Conservation (phyloP, 1,140 invertebrate genomes). For the Harlomillsia oculata region DNA sequence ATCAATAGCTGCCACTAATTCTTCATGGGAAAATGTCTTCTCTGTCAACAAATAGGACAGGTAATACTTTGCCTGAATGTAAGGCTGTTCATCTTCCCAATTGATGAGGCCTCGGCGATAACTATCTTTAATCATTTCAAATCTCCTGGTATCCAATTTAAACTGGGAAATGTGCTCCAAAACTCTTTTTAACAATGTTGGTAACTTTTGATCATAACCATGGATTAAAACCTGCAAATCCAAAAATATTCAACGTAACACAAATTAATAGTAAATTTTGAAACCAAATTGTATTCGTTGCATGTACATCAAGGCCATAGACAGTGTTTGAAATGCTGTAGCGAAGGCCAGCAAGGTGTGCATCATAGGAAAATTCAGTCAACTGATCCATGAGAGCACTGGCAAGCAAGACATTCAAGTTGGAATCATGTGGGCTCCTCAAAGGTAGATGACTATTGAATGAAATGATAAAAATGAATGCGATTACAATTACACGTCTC, state of each 20-base stretch:
- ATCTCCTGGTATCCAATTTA: conserved; percentile 68
- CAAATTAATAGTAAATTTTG: background rate
- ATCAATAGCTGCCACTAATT: conserved; percentile 66
- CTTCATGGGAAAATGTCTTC: conserved; percentile 71
- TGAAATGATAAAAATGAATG: no score
- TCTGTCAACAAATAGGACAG: conserved; percentile 72
- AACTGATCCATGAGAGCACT: conserved; percentile 72
- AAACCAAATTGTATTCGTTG: no score
- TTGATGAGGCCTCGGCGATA: conserved; percentile 58
- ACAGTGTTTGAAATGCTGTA: conserved; percentile 21
- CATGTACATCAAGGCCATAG: conserved; percentile 28
- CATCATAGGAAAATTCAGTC: conserved; percentile 86
- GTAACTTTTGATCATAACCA: conserved; percentile 87
- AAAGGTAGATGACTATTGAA: conserved; percentile 77
- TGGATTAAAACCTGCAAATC: conserved; percentile 67
- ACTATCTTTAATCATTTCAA: conserved; percentile 77
- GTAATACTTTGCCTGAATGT: conserved; percentile 83
- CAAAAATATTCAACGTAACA: conserved; percentile 44
- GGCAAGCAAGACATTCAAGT: conserved; percentile 74
- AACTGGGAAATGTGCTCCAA: conserved; percentile 75
- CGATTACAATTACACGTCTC: no score
- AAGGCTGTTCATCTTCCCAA: conserved; percentile 81
- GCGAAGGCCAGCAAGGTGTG: conserved; percentile 73
- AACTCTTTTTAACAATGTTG: conserved; percentile 74
- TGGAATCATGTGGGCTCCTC: conserved; percentile 70